Evolutionary conservation across 2,113 vertebrate genomes (phyloP).

Genomic region (Pantherophis guttatus): DNA sequence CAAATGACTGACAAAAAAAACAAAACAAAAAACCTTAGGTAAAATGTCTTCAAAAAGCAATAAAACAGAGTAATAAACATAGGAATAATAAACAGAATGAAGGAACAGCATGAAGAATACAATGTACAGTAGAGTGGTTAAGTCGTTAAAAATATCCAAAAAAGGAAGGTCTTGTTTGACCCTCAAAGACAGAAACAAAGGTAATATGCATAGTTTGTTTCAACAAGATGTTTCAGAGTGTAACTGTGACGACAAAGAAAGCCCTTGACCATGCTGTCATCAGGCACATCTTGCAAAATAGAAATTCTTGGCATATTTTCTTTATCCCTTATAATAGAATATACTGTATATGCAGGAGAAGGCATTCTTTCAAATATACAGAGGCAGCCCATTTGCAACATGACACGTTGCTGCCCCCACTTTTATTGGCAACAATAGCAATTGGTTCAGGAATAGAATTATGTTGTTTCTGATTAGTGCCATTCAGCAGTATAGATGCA

Average conservation of each 20-base stretch:
- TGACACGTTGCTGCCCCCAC: not conserved
- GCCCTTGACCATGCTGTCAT: not conserved
- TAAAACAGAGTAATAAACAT: conserved; percentile 2
- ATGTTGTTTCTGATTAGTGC: not conserved
- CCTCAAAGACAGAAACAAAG: not conserved
- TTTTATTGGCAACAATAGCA: not conserved
- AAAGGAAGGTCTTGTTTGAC: not conserved
- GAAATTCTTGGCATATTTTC: not conserved
- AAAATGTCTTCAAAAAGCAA: not conserved
- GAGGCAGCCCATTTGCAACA: not conserved
- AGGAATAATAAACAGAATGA: not conserved
- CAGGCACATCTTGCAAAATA: not conserved
- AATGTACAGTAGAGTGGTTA: not conserved
- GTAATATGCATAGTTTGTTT: not conserved
- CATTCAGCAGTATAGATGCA: not conserved
- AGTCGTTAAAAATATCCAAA: not conserved
- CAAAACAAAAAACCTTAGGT: not conserved
- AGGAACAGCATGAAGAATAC: not conserved
- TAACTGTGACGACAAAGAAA: not conserved
- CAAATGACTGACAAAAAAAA: not conserved
- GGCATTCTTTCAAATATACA: not conserved
- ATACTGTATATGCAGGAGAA: not conserved
- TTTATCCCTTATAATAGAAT: not conserved
- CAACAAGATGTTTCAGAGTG: not conserved
- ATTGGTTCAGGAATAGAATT: not conserved